Evolutionary conservation across 2,113 vertebrate genomes (phyloP), one percentile per base, ranked within the genome.

Genomic region (Ceyx cyanopectus): DNA sequence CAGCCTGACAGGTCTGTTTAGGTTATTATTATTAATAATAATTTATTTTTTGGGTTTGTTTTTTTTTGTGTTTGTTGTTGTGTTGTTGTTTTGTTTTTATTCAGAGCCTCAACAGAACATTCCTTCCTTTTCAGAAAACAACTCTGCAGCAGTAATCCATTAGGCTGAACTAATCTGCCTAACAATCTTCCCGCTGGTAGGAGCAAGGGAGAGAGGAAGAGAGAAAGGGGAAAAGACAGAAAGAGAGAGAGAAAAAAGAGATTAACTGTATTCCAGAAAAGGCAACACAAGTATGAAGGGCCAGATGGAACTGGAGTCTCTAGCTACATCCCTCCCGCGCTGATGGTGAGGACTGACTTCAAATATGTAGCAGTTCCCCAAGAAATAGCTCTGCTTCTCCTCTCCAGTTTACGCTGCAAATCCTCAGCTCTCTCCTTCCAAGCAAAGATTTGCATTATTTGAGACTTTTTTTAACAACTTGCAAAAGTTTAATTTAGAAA

Each of bases 301-400:
- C 66, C 80, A 86, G 80, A 65, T 26, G 41, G 48, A 65, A 20
- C 8, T 0, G 0, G 30, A 58, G 58, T 4, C 57, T 65, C 69
- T 12, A 62, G 29, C 69, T 81, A 6, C 74, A 92, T 41, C 45
- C 16, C 58, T 82, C 41, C 27, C 0, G 0, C 46, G 79, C 41
- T 40, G 58, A 40, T 53, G 92, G 61, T 10, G 4, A 68, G 12
- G n/a, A 17, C 37, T 37, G 41, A 72, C 83, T 95, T 92, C 94
- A 75, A 96, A 79, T 70, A 94, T 73, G 92, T 93, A 87, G 12
- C 72, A 72, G 41, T 32, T 81, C 62, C 73, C n/a, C 5, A 5
- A 85, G 67, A 84, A 75, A 56, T 19, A 69, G 22, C 41, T 80
- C 78, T 54, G 72, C 58, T 76, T 50, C 85, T 95, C 90, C 86